Conservation (phyloP, 2,797 vertebrate species). For the Harpagifer antarcticus region DNA sequence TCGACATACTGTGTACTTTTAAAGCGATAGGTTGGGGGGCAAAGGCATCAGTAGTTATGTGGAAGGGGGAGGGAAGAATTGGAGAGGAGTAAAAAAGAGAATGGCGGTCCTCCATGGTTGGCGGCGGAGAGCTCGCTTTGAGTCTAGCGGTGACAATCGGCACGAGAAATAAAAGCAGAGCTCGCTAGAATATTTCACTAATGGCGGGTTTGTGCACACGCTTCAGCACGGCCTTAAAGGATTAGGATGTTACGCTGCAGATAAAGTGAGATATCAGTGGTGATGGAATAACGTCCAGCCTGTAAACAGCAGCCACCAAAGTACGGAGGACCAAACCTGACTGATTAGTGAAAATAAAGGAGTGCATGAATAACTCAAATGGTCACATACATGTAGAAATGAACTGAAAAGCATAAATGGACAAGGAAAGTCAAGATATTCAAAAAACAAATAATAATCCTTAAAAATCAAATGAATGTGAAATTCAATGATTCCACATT, state of each 20-base stretch:
- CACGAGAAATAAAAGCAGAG: constrained; percentile 27
- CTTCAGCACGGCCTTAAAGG: constrained; percentile 8
- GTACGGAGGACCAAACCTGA: constrained; percentile 64
- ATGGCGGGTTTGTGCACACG: constrained; percentile 16
- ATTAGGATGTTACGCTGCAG: constrained; percentile 14
- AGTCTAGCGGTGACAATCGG: constrained; percentile 32
- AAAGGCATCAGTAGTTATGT: constrained; percentile 65
- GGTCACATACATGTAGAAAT: constrained; percentile 42
- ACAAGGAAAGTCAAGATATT: constrained; percentile 21
- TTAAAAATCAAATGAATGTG: constrained; percentile 44
- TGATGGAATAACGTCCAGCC: constrained; percentile 28
- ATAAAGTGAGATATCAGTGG: constrained; percentile 22
- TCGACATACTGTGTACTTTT: constrained; percentile 83
- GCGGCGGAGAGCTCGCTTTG: constrained; percentile 49
- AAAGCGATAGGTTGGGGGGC: constrained; percentile 77
- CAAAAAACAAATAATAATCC: constrained; percentile 41
- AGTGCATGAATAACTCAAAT: constrained; percentile 59
- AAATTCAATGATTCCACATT: constrained; percentile 43
- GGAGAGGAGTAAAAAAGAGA: constrained; percentile 67
- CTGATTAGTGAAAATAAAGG: constrained; percentile 27
- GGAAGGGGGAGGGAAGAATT: constrained; percentile 31
- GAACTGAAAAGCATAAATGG: constrained; percentile 39
- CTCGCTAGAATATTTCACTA: constrained; percentile 23
- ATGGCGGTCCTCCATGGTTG: constrained; percentile 69
- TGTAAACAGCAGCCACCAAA: constrained; percentile 45